These are phyloP conservation scores for Nephrotoma appendiculata DNA, from an alignment of 2,888 invertebrate genomes.

Conservation along the genomic window DNA sequence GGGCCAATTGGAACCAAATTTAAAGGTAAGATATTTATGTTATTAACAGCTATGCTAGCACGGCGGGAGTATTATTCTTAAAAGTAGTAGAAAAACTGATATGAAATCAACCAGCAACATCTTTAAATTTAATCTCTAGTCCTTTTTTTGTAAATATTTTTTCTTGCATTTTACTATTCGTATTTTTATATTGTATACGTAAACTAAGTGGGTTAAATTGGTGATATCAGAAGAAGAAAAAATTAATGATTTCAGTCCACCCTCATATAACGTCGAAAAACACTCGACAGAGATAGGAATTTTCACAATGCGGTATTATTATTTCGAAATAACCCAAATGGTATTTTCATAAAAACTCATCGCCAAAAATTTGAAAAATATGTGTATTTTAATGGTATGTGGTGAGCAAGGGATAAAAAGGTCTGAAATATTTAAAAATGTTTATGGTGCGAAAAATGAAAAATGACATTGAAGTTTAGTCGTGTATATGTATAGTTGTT, in stretches of 20 bases:
- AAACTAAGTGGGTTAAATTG: background rate
- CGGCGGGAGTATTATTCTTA: background rate
- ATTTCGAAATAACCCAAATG: background rate
- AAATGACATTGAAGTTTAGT: background rate
- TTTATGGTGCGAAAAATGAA: background rate
- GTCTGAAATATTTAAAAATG: background rate
- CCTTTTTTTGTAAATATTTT: background rate
- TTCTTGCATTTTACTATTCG: background rate
- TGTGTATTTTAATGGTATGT: background rate
- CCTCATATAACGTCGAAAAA: background rate
- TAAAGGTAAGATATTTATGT: conserved; percentile 46
- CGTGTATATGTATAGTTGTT: background rate
- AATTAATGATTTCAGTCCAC: background rate
- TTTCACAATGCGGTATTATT: background rate
- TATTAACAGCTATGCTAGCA: too few relatives aligned
- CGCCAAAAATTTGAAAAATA: background rate
- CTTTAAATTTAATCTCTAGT: background rate
- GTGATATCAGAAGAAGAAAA: background rate
- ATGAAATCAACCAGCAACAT: background rate
- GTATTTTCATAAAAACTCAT: background rate
- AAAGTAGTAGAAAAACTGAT: background rate
- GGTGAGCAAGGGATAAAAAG: background rate
- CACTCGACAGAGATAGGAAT: background rate
- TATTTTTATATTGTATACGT: background rate
- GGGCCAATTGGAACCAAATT: conserved; percentile 80